These are phyloP conservation scores for Microtus montanus DNA, from an alignment of 2,113 vertebrate genomes.

Conservation along the genomic window DNA sequence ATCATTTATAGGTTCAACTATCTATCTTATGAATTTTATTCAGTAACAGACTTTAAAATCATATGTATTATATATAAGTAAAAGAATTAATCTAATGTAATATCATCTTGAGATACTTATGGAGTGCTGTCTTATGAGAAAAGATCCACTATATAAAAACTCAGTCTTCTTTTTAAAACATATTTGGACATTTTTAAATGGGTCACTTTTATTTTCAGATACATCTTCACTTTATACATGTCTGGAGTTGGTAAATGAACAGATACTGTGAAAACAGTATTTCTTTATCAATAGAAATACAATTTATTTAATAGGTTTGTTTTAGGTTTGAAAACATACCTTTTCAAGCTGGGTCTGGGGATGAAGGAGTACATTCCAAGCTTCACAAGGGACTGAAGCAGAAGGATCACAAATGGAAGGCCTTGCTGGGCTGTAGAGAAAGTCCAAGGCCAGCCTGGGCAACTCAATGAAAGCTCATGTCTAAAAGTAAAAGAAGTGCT, in stretches of 20 bases:
- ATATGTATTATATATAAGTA: background rate
- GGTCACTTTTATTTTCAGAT: background rate
- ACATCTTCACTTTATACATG: background rate
- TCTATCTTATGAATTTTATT: background rate
- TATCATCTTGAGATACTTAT: background rate
- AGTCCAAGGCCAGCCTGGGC: background rate
- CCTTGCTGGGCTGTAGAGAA: background rate
- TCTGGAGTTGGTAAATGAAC: background rate
- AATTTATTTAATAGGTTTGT: slow-evolving; percentile 63
- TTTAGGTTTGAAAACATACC: slow-evolving; percentile 43
- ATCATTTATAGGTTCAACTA: background rate
- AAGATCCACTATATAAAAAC: background rate
- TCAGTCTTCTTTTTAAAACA: background rate
- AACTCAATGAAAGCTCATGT: background rate
- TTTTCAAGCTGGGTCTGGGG: background rate
- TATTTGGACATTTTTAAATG: background rate
- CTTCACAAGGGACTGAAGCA: background rate
- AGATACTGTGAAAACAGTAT: slow-evolving; percentile 50
- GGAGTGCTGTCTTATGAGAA: background rate
- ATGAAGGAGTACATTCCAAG: too few relatives aligned
- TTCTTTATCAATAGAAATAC: slow-evolving; percentile 59
- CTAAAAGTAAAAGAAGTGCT: background rate
- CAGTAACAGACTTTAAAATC: background rate
- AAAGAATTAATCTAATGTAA: background rate
- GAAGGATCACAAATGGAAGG: background rate